Percentiles rank a stretch among this genome's conserved stretches.
Evolutionary conservation across 2,113 vertebrate species (phyloP).

Genomic region (Macrotis lagotis): DNA sequence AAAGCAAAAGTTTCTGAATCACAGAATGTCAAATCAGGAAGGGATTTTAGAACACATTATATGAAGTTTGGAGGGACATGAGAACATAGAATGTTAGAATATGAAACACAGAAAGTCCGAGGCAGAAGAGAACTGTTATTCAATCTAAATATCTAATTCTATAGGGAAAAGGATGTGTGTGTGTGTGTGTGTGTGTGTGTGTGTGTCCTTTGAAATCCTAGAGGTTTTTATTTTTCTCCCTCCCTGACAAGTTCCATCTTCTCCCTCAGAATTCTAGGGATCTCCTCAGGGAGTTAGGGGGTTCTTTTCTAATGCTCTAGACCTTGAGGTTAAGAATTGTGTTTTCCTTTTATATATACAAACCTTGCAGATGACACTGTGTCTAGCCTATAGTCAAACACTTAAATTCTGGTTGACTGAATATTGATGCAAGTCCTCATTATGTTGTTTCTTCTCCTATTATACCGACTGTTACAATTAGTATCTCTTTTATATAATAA

Average conservation of each 20-base stretch:
- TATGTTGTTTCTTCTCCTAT: not conserved
- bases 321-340: not conserved
- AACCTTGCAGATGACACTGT: not conserved
- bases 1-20: not conserved
- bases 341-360: not conserved
- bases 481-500: not conserved
- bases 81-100: not conserved
- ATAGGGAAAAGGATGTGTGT: not conserved
- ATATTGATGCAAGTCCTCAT: not conserved
- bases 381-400: not conserved
- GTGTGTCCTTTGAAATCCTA: not conserved
- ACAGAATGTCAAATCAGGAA: not conserved
- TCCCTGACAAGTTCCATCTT: not conserved
- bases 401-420: not conserved
- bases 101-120: not conserved
- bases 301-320: not conserved
- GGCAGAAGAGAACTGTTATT: not conserved
- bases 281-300: not conserved
- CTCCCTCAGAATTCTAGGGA: not conserved
- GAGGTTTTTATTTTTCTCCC: not conserved
- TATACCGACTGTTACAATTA: not conserved
- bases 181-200: not conserved
- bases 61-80: not conserved
- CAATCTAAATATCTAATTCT: not conserved
- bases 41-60: not conserved